Evolutionary conservation across 1,140 invertebrate species (phyloP), one percentile per base, ranked within the genome.

Genomic region (Agrilus planipennis): DNA sequence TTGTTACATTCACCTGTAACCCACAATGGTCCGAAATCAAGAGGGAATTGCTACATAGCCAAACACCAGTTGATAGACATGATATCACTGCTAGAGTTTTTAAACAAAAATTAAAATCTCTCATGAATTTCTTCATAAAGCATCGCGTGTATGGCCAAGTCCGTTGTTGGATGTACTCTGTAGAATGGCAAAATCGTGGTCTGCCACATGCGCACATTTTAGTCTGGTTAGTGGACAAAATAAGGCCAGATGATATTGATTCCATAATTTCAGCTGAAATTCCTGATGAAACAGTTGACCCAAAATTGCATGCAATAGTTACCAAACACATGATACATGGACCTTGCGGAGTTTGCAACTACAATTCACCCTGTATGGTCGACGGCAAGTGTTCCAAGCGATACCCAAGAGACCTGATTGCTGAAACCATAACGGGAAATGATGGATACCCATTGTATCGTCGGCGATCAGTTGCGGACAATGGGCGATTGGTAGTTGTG

Each of bases 101-200:
- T 28, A 52, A 50, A 51, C 45, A 54, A 52, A 62, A 58, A 49
- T 39, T 57, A 27, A 53, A 54, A 47, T 53, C 49, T 23, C 39
- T 53, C 22, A 46, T 55, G 20, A 32, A 52, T 46, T 53, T 54
- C 16, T 58, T 61, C 47, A 44, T 42, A 4, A 53, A 62, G 39
- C 30, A 36, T 41, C 36, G 43, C 32, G 47, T 60, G 17, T 63
- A 60, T 44, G 55, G 54, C 17, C 21, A 43, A 27, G 45, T 51
- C 16, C 49, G 51, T 14, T 63, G 54, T 44, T 58, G 51, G 41
- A 58, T 71, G 57, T 68, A 67, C 50, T 55, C 58, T 6, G 42
- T 72, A 25, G 70, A 76, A 52, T 74, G 62, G 57, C 68, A 73
- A 39, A 55, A 53, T 14, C 12, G 57, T 48, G 60, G 60, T 34